A percentile compares a stretch with the other conserved stretches of the same genome.
Evolutionary conservation across 2,797 vertebrate species (phyloP).

Genomic region (Sebastes hopkinsi): DNA sequence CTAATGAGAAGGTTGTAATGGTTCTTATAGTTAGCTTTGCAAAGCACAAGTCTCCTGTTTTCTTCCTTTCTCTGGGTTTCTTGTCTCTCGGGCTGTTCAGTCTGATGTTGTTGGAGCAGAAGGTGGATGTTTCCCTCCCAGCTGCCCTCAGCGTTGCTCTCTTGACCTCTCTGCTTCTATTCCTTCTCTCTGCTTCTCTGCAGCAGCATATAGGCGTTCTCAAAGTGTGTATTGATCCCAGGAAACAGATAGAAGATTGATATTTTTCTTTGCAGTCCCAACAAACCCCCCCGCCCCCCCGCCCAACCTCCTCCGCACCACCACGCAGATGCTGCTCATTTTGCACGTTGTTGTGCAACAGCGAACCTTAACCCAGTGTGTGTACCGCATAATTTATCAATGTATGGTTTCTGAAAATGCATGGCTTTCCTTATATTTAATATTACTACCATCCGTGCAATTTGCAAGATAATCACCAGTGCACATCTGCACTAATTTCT

Average conservation of each 20-base stretch:
- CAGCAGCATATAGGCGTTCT: background rate
- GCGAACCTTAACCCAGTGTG: background rate
- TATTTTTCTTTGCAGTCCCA: conserved; percentile 36
- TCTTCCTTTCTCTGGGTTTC: background rate
- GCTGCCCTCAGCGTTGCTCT: conserved; percentile 30
- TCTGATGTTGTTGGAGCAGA: background rate
- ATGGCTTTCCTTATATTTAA: background rate
- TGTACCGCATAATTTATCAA: background rate
- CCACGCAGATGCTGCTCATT: conserved; percentile 21
- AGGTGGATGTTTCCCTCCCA: conserved; percentile 28
- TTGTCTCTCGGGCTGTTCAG: background rate
- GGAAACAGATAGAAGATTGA: conserved; percentile 51
- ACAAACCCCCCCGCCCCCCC: background rate
- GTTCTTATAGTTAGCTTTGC: background rate
- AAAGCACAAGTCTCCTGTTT: background rate
- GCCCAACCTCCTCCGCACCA: background rate
- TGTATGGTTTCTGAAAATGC: conserved; percentile 1
- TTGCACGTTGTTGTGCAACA: conserved; percentile 9
- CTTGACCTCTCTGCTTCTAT: conserved; percentile 29
- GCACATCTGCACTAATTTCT: conserved; percentile 23
- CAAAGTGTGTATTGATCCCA: conserved; percentile 57
- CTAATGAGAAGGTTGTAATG: background rate
- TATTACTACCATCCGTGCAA: conserved; percentile 28
- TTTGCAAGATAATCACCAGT: background rate
- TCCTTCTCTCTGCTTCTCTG: conserved; percentile 4